Evolutionary conservation across 2,797 vertebrate species (phyloP).

Genomic region (Threskiornis aethiopicus): DNA sequence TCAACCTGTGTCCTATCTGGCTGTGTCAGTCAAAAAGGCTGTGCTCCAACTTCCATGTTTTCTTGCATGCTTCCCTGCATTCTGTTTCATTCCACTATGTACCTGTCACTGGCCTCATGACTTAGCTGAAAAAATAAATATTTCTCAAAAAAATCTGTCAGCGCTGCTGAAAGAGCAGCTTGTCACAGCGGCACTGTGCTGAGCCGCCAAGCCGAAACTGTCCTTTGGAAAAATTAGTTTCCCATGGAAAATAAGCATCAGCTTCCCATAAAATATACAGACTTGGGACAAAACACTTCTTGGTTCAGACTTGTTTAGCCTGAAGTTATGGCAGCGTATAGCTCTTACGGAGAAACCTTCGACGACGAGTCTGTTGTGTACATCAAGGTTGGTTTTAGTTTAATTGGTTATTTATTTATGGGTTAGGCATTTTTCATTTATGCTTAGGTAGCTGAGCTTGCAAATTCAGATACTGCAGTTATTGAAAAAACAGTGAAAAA

Average conservation of each 20-base stretch:
- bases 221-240: slow-evolving; percentile 55
- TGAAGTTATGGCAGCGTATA: slow-evolving; percentile 18
- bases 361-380: background rate
- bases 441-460: background rate
- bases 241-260: slow-evolving; percentile 59
- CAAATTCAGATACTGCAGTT: background rate
- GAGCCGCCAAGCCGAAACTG: background rate
- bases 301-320: slow-evolving; percentile 56
- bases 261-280: slow-evolving; percentile 51
- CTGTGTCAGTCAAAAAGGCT: background rate
- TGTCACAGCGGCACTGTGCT: slow-evolving; percentile 29
- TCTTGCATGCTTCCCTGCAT: background rate
- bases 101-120: slow-evolving; percentile 26
- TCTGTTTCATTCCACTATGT: slow-evolving; percentile 4
- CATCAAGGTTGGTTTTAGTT: background rate
- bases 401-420: background rate
- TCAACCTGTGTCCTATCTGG: background rate
- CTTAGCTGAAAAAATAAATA: slow-evolving; percentile 56
- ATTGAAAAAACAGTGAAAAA: background rate
- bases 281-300: slow-evolving; percentile 43
- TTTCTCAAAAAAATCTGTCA: slow-evolving; percentile 7
- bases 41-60: background rate
- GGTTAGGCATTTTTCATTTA: background rate
- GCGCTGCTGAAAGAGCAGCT: slow-evolving; percentile 13
- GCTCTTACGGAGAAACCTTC: background rate